Conservation (phyloP, 2,888 invertebrate species). For the Hydropsyche betteni region DNA sequence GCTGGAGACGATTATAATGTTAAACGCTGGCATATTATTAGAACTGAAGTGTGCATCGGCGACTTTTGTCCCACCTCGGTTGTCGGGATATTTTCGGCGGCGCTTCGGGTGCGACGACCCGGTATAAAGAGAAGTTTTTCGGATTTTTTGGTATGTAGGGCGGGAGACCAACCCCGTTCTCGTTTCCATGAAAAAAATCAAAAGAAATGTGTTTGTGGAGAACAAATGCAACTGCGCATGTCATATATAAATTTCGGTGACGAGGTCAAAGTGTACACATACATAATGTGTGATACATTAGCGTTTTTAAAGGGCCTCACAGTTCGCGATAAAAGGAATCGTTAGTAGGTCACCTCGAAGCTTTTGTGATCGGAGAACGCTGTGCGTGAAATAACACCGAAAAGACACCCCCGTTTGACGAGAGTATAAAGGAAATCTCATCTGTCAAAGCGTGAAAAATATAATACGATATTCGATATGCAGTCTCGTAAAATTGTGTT, state of each 20-base stretch:
- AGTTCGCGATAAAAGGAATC: slow-evolving; percentile 8
- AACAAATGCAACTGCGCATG: too few relatives aligned
- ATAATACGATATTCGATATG: background rate
- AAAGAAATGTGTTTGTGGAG: too few relatives aligned
- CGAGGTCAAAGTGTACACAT: too few relatives aligned
- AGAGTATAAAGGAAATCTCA: background rate
- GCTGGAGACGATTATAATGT: background rate
- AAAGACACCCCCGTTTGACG: too few relatives aligned
- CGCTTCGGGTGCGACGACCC: too few relatives aligned
- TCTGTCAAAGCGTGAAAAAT: background rate
- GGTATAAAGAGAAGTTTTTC: too few relatives aligned
- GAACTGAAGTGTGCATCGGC: background rate
- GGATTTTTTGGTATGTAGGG: too few relatives aligned
- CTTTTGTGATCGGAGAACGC: slow-evolving; percentile 1
- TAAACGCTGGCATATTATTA: background rate
- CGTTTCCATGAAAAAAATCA: too few relatives aligned
- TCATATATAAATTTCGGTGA: too few relatives aligned
- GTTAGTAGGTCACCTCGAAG: slow-evolving; percentile 18
- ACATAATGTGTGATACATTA: background rate
- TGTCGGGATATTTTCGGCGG: too few relatives aligned
- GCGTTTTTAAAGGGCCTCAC: background rate
- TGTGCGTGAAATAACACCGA: too few relatives aligned
- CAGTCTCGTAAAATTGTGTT: background rate
- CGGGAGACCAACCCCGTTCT: too few relatives aligned
- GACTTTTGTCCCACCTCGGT: background rate